Evolutionary conservation across 1,140 invertebrate species (phyloP).

Genomic region (Anthonomus grandis): DNA sequence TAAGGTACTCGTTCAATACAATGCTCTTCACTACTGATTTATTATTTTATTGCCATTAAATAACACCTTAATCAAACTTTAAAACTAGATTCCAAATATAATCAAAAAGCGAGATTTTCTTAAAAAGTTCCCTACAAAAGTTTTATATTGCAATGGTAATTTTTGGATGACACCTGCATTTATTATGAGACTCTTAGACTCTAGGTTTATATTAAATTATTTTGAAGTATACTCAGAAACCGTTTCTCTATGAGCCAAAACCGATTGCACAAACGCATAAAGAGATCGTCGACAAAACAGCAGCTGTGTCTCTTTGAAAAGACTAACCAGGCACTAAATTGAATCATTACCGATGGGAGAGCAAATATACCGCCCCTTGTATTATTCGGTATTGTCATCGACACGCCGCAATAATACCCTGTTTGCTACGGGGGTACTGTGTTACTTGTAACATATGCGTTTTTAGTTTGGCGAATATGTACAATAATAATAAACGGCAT

Average conservation of each 20-base stretch:
- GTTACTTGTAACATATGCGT: slow-evolving; percentile 36
- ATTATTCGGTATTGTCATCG: slow-evolving; percentile 39
- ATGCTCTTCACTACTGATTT: no score
- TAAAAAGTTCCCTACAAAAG: no score
- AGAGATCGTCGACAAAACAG: slow-evolving; percentile 23
- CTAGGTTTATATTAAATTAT: no score
- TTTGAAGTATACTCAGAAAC: not conserved
- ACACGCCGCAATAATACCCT: slow-evolving; percentile 34
- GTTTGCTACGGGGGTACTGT: slow-evolving; percentile 12
- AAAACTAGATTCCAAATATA: no score
- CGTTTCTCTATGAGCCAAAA: not conserved
- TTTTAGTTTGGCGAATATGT: slow-evolving; percentile 23
- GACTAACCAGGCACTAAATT: slow-evolving; percentile 48
- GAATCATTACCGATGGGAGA: slow-evolving; percentile 47
- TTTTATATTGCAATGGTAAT: no score
- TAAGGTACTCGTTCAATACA: no score
- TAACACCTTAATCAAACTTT: no score
- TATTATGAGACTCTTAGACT: no score
- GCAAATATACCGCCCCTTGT: slow-evolving; percentile 46
- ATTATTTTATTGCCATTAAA: no score
- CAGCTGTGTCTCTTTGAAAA: slow-evolving; percentile 39
- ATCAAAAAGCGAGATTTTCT: no score
- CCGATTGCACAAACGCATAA: slow-evolving; percentile 18
- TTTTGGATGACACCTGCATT: no score
- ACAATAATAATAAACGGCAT: slow-evolving; percentile 18